phyloP scores from a whole-genome alignment of 1,140 invertebrate species.

The Pinna nobilis region DNA sequence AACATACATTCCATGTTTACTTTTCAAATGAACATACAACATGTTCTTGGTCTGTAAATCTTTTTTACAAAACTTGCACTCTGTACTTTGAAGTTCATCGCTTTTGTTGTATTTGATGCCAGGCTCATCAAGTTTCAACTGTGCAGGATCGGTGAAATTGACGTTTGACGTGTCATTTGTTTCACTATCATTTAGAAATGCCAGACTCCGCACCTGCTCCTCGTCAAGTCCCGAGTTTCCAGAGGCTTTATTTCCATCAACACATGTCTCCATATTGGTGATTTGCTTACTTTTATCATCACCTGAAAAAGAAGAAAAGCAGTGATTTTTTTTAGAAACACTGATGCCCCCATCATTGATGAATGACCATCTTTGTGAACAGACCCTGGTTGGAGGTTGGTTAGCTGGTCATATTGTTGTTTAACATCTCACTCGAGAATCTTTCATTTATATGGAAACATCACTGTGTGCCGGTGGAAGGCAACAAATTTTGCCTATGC shows the following conservation, averaged over 20 bases:
- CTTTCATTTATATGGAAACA: too few relatives aligned
- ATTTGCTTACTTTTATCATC: not conserved
- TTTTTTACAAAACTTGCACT: slow-evolving; percentile 6
- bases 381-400: too few relatives aligned
- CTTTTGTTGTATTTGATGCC: not conserved
- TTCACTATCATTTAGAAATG: too few relatives aligned
- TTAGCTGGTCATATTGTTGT: too few relatives aligned
- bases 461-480: too few relatives aligned
- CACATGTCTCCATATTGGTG: not conserved
- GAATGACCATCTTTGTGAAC: not conserved
- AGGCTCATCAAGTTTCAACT: not conserved
- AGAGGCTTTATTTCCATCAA: too few relatives aligned
- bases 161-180: not conserved
- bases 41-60: not conserved
- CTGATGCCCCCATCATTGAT: not conserved
- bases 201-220: too few relatives aligned
- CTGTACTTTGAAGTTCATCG: not conserved
- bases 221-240: too few relatives aligned
- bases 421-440: too few relatives aligned
- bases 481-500: too few relatives aligned
- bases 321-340: not conserved
- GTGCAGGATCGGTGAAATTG: not conserved
- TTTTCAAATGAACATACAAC: not conserved
- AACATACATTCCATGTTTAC: slow-evolving; percentile 3
- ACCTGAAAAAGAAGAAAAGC: not conserved